Evolutionary conservation across 2,888 invertebrate species (phyloP).

Genomic region (Eupithecia subumbrata): DNA sequence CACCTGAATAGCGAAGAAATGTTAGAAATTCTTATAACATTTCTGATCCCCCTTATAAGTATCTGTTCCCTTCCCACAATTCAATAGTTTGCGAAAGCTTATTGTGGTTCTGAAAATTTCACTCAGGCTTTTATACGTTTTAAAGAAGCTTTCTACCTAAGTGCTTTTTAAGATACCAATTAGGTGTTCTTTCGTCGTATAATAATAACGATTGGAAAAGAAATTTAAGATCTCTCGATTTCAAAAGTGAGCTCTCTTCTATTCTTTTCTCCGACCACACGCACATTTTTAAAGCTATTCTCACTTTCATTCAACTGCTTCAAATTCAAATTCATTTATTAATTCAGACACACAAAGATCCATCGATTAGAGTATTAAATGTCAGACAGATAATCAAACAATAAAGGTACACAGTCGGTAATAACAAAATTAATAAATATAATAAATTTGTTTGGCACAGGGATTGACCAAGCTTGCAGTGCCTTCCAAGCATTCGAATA

Average conservation of each 20-base stretch:
- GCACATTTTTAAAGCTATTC: not conserved
- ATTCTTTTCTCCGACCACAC: too few relatives aligned
- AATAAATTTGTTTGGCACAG: too few relatives aligned
- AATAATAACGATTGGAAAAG: not conserved
- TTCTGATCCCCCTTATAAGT: not conserved
- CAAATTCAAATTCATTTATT: too few relatives aligned
- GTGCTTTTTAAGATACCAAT: not conserved
- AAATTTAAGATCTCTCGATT: not conserved
- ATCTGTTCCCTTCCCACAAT: not conserved
- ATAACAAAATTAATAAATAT: too few relatives aligned
- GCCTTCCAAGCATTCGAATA: too few relatives aligned
- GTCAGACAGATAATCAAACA: too few relatives aligned
- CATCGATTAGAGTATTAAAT: too few relatives aligned
- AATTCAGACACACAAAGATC: too few relatives aligned
- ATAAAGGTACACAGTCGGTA: too few relatives aligned
- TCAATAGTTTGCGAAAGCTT: not conserved
- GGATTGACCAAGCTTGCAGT: too few relatives aligned
- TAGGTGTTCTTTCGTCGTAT: not conserved
- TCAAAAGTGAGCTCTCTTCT: too few relatives aligned
- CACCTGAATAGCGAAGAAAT: conserved; percentile 4
- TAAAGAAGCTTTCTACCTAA: not conserved
- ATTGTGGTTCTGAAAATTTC: conserved; percentile 1
- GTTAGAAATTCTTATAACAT: conserved; percentile 5
- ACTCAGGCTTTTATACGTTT: not conserved
- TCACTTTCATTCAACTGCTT: not conserved